Evolutionary conservation across 2,888 invertebrate species (phyloP).

Genomic region (Heliconius ethilla): DNA sequence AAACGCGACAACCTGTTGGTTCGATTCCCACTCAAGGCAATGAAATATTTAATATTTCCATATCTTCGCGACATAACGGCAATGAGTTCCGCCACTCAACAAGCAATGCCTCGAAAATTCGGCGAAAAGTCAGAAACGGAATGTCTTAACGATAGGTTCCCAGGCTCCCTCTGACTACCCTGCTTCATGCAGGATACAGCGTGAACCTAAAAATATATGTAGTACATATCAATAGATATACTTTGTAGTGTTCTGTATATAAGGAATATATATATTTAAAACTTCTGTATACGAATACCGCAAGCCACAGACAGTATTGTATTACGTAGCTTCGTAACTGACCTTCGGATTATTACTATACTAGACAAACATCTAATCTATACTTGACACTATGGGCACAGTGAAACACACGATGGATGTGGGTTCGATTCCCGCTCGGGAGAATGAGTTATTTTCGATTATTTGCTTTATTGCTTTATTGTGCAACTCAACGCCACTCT

Average conservation of each 20-base stretch:
- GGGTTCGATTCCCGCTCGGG: not conserved
- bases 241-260: not conserved
- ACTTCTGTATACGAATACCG: slow-evolving; percentile 6
- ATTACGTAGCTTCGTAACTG: slow-evolving; percentile 9
- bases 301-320: slow-evolving; percentile 19
- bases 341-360: slow-evolving; percentile 8
- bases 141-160: not conserved
- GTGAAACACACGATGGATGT: not conserved
- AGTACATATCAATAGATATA: not conserved
- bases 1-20: no score
- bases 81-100: not conserved
- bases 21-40: not conserved
- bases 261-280: not conserved
- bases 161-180: not conserved
- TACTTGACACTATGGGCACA: not conserved
- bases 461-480: no score
- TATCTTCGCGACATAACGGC: not conserved
- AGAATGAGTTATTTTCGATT: no score
- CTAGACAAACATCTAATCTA: not conserved
- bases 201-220: not conserved
- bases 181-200: not conserved
- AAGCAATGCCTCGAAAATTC: not conserved
- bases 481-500: no score
- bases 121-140: not conserved
- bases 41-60: not conserved